Evolutionary conservation across 2,797 vertebrate genomes (phyloP), one percentile per base, ranked within the genome.

Genomic region (Rachycentron canadum): DNA sequence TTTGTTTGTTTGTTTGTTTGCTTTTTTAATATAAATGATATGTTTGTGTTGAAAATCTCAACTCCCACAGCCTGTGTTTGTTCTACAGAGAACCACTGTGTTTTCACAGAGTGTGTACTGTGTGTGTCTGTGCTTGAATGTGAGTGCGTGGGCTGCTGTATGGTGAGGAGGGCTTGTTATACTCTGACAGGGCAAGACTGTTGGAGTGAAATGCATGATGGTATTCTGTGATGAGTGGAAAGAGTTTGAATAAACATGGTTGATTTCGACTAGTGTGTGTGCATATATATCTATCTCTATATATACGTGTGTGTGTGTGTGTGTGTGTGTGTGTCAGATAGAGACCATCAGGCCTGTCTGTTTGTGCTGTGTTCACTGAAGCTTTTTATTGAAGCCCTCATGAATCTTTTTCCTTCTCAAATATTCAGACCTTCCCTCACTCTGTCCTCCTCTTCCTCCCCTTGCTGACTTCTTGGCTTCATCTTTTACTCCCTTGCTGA

Each of bases 181-280:
- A 77, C 66, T 83, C 77, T 92, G 92, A 91, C 91, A 92, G 80
- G 87, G 78, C 43, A 64, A 87, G 84, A 88, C 88, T 59, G 19
- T 75, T 73, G 78, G 79, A 88, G 85, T 91, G 89, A 92, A 93
- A 93, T 91, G 89, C 88, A 91, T 91, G 88, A 90, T 90, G 88
- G 88, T 77, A 87, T 88, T 87, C 81, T 91, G 80, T 92, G 89
- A 93, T 92, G 88, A 92, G 84, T 83, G 77, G 86, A 62, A 91
- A 86, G 79, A 88, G 73, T 92, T 87, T 92, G 88, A 92, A 93
- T 92, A 93, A 92, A 91, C 86, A 87, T 82, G 82, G 79, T 60
- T 89, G 76, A 87, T 85, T 87, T 82, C 56, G 60, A 66, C 81
- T 75, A 25, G 69, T 78, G 70, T 70, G 71, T 65, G 50, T 56